Conservation (phyloP, 2,797 vertebrate genomes). For the Syncerus caffer region DNA sequence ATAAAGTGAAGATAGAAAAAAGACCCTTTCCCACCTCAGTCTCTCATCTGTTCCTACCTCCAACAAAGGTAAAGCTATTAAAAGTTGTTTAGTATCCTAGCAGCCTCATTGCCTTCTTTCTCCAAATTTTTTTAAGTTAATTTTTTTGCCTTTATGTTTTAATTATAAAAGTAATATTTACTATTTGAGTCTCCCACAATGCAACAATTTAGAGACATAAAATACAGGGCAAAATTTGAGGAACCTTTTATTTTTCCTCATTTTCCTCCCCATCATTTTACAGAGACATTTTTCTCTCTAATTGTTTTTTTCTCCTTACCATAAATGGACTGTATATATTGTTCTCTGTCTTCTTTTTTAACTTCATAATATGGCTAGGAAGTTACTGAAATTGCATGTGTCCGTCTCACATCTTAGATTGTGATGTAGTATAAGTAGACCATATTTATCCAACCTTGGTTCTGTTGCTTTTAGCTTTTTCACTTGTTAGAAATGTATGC, state of each 20-base stretch:
- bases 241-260: background rate
- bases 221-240: background rate
- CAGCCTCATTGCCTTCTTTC: background rate
- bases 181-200: background rate
- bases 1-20: background rate
- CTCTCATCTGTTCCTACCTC: background rate
- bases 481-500: background rate
- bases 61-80: background rate
- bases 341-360: background rate
- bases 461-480: background rate
- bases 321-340: background rate
- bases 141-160: background rate
- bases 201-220: background rate
- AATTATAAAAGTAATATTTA: background rate
- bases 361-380: background rate
- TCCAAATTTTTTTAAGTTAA: background rate
- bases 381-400: background rate
- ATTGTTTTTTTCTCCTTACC: background rate
- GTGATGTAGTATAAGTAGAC: background rate
- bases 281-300: background rate
- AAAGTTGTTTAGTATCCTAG: background rate
- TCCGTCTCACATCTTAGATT: background rate
- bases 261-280: background rate
- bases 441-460: background rate
- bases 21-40: background rate